Evolutionary conservation across 2,113 vertebrate species (phyloP), one percentile per base, ranked within the genome.

Genomic region (Cheirogaleus medius): DNA sequence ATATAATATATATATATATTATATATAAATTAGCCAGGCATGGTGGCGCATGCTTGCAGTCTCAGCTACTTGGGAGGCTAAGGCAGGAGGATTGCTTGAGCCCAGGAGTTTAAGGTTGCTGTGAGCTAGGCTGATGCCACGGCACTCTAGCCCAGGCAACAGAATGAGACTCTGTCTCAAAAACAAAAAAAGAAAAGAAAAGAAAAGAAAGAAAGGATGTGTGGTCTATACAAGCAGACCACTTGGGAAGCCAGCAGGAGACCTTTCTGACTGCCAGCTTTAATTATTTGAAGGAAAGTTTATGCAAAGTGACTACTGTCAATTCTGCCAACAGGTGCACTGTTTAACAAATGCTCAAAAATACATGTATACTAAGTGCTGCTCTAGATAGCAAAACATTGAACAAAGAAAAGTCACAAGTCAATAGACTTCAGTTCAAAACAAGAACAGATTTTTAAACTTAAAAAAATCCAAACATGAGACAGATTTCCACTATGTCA

Each of bases 331-430:
- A 49, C n/a, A 63, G 25, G 87, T 34, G 39, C 2, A 47, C n/a
- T 87, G 29, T 69, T 87, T 78, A 82, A 73, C 21, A 85, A 90
- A 71, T 68, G 49, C 44, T 94, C 54, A 71, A 74, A 95, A 93
- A 77, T 76, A 37, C 29, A 27, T 85, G 37, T 47, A 23, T 66
- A 54, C 14, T 64, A 69, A 88, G 49, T 52, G 78, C 9, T 93
- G 66, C 44, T 93, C 77, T 44, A 88, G 47, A 94, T 14, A 73
- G 13, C 20, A 87, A 94, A 89, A 44, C 11, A 86, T n/a, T n/a
- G n/a, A 93, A 90, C n/a, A 93, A 88, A 96, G n/a, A 77, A 21
- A 71, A 80, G 32, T 60, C 91, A 92, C 21, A 87, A 58, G 47
- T 63, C 42, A 95, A 84, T 1, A 87, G 63, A 60, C 39, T 87